Base-by-base conservation (phyloP, 2,888 invertebrate genomes). In the Cremastinae sp. region DNA sequence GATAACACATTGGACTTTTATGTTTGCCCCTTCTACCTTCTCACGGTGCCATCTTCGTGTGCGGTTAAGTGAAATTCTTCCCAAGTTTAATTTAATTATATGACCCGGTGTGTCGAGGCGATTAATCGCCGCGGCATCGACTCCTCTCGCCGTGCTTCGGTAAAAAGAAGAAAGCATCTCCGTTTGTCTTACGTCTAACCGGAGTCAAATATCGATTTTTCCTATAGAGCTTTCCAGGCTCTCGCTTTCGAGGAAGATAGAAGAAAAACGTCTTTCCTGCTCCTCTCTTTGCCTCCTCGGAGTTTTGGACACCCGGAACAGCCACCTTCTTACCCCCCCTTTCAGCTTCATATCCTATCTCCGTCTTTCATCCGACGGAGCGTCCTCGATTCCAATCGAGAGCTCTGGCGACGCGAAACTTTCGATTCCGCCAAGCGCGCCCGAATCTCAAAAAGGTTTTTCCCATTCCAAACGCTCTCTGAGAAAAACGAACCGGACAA, bases 11-110 rank as follows among this genome's bases (percentile, higher is more conserved):
- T 81, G 83, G 80, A 81, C 80, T 77, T 71, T 78, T 78, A 80
- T 82, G 82, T 80, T 74, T 28, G 2, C 28, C 28, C 28, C 2
- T 28, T 28, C 28, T 5, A 28, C 28, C 28, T 28, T 2, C 28
- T 28, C 28, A 5, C 28, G 28, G 2, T 28, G 28, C 28, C 28
- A 28, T 28, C 28, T 28, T 28, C 28, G 28, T 75, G 73, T 65
- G 56, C 59, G 78, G 74, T 75, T 83, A 86, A 86, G 84, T 86
- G 86, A 85, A 86, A 86, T 86, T 86, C 86, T 86, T 86, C 82
- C 78, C 75, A 85, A 86, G 84, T 86, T 86, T 81, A 82, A 84
- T 85, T 85, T 85, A 83, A 85, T 85, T 85, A 83, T 81, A 84
- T 81, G 79, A 75, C 74, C 78, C 71, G 75, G 53, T 68, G 79